Base-by-base conservation (phyloP, 2,888 invertebrate species). In the Drosophila tanythrix region DNA sequence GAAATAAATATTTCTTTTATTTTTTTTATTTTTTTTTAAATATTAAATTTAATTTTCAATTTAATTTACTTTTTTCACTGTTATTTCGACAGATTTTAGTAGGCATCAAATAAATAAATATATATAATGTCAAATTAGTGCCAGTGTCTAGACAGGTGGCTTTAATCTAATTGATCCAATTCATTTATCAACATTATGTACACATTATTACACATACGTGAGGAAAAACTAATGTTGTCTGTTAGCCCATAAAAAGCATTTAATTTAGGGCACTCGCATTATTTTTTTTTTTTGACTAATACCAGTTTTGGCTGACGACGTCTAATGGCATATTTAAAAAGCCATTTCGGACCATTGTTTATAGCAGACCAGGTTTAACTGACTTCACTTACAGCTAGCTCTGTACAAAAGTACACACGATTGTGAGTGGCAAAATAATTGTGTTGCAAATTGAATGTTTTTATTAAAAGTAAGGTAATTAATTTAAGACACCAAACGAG, bases 391-490 rank as follows among this genome's bases (percentile, higher is more conserved):
- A 25, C 57, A 50, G 27, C 18, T 36, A 40, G 27, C 18, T 25
- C 43, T 15, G 48, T 25, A 38, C 46, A 63, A 40, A 74, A 36
- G 40, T 46, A 57, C 52, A 50, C 50, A 56, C 52, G 56, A 59
- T 33, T 56, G 36, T 59, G 29, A 58, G 65, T 73, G 75, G 62
- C 82, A 68, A 51, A 72, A 69, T 71, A 76, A 66, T 85, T 82
- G 89, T 76, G 83, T 90, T 88, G 70, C 66, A 88, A 84, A 86
- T 79, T 79, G 73, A 57, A 76, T 74, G 80, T 81, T 88, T 88
- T 75, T 73, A 88, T 88, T 85, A 76, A 62, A 88, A 72, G 59
- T 69, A 72, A 83, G 61, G 81, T 71, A 86, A 86, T 85, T 90
- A 88, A 77, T 73, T 88, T 88, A 68, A 88, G 83, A 80, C 77